Evolutionary conservation across 2,888 invertebrate genomes (phyloP).

Genomic region (Dicranocentrus wangi): DNA sequence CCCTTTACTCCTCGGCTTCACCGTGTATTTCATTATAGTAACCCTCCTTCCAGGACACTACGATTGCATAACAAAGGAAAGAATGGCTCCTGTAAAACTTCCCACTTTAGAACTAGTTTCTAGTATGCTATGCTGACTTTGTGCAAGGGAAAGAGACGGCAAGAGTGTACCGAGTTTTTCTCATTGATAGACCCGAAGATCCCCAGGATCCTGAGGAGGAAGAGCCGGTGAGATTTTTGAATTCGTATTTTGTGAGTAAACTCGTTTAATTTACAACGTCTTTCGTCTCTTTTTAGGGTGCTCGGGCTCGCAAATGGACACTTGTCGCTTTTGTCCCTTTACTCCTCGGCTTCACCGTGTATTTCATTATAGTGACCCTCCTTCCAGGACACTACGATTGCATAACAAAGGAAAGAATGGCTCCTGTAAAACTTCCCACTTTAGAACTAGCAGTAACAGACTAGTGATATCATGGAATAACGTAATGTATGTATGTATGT

Average conservation of each 20-base stretch:
- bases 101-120: no score
- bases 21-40: not conserved
- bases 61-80: not conserved
- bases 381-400: not conserved
- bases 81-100: not conserved
- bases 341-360: not conserved
- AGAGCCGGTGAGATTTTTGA: conserved; percentile 40
- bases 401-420: not conserved
- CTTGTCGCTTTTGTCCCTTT: not conserved
- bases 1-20: not conserved
- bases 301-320: conserved; percentile 1
- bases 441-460: no score
- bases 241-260: not conserved
- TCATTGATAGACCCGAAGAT: conserved; percentile 18
- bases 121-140: conserved; percentile 67
- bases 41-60: not conserved
- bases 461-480: no score
- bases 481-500: no score
- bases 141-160: conserved; percentile 49
- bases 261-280: not conserved
- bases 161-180: conserved; percentile 51
- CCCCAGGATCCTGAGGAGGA: no score
- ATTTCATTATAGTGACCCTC: not conserved
- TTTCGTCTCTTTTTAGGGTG: conserved; percentile 13
- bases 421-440: no score